Conservation (phyloP, 2,888 invertebrate species). For the Imbricaverruca yamaguchii region DNA sequence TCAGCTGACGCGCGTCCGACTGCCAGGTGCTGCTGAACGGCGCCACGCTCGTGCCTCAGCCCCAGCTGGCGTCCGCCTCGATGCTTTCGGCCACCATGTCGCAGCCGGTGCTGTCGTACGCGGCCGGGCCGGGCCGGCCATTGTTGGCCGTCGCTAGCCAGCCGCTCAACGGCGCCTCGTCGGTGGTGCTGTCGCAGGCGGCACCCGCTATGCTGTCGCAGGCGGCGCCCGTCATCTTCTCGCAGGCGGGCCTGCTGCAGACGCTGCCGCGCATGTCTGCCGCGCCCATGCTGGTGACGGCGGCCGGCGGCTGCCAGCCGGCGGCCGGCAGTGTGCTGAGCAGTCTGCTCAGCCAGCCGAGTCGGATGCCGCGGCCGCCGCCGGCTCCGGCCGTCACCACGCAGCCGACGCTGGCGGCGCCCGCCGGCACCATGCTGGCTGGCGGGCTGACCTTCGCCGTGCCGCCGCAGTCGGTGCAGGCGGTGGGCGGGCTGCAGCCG, state of each 20-base stretch:
- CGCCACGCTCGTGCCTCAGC: neutral
- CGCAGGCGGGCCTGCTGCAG: neutral
- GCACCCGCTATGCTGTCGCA: neutral
- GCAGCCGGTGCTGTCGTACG: conserved; percentile 13
- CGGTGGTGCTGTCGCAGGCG: neutral
- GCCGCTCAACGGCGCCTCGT: neutral
- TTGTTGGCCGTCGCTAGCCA: neutral
- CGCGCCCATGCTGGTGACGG: neutral
- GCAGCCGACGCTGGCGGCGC: neutral
- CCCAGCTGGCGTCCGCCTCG: neutral
- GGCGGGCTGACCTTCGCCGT: neutral
- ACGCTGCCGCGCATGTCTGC: neutral
- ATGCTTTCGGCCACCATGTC: neutral
- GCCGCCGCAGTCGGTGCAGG: neutral
- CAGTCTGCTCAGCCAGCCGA: conserved; percentile 8
- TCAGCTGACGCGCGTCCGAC: too few species aligned
- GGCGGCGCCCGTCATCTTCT: neutral
- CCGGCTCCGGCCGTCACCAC: neutral
- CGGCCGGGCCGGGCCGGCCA: conserved; percentile 1
- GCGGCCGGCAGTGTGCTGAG: conserved; percentile 7
- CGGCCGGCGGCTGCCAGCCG: neutral
- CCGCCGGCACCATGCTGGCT: neutral
- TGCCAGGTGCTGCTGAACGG: neutral
- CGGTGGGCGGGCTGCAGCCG: neutral
- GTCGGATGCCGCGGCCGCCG: conserved; percentile 1